Evolutionary conservation across 2,797 vertebrate species (phyloP), one percentile per base, ranked within the genome.

Genomic region (Syncerus caffer): DNA sequence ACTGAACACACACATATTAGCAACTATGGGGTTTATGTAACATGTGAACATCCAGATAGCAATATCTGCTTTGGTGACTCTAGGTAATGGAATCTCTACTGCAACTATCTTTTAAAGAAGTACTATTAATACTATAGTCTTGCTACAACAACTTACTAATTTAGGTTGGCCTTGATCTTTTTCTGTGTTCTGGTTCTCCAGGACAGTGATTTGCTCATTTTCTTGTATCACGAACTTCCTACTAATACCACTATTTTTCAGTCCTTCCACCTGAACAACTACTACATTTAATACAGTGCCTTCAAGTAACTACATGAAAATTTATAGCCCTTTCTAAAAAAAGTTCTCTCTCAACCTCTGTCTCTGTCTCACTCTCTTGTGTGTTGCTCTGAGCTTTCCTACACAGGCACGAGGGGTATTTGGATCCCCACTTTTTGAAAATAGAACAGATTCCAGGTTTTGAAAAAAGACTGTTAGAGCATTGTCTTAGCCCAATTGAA

Each of bases 181-280:
- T 87, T 90, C 50, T 57, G 4, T 76, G 38, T 93, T 93, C n/a
- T 76, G 19, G 50, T 83, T 92, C 57, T 82, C 25, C 62, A 92
- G 74, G 50, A 94, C n/a, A 45, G 21, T 90, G 55, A 90, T 74
- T 94, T 94, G n/a, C 74, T 47, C 38, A 55, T 90, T 95, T 93
- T 17, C 51, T 94, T 90, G 12, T 94, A 60, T 45, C 19, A n/a
- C 25, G 13, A 27, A 64, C 21, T 95, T 80, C 51, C 85, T 84
- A 31, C 19, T 23, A 29, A 19, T 67, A 67, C 60, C 57, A 85
- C 23, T 78, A 45, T 89, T 95, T 89, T 31, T 67, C 6, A 17
- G 34, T 83, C 67, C 90, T 47, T 76, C 34, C 19, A 87, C 76
- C 89, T 78, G 62, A 76, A 76, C 19, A 92, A 53, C 34, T 31